Evolutionary conservation across 2,797 vertebrate species (phyloP), one percentile per base, ranked within the genome.

Genomic region (Xiphorhynchus erythropygius): DNA sequence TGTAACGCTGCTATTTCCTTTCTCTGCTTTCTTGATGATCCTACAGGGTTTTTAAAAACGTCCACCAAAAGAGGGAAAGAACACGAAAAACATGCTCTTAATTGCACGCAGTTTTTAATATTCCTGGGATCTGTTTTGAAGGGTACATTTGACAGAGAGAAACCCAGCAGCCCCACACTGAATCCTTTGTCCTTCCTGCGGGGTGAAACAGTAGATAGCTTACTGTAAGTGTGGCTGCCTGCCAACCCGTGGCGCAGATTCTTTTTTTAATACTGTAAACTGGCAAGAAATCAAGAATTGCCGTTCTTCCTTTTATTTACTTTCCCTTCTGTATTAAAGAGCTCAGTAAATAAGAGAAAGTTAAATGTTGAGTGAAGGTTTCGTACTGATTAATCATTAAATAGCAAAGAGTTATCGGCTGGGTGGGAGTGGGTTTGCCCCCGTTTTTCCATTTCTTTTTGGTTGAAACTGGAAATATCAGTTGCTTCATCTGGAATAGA

Each of bases 211-310:
- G 97, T 97, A 97, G 97, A 98, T 94, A 97, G 97, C 97, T 98
- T 98, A 98, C 98, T 98, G 98, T 98, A 98, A 98, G 97, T 97
- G 97, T 98, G 98, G 98, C 97, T 39, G 89, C 13, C 97, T 96
- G 98, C 98, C 98, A 98, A 97, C 93, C 97, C 97, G 97, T 98
- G 97, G 97, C 97, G 97, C 98, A 98, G 98, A 98, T 98, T 96
- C 97, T 98, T 98, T 97, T 98, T 98, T 98, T 97, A 98, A 98
- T 98, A 98, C 98, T 98, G 98, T 98, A 99, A 98, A 97, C 98
- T 98, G 98, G 98, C 98, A 98, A 96, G 65, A 84, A 95, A 97
- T 98, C 98, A 98, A 98, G 97, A 98, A 98, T 98, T 97, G 97
- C 98, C 52, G 97, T 98, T 97, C 97, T 98, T 97, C 97, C 96